Percentiles rank a stretch among this genome's conserved stretches.
These are phyloP conservation scores for Panthera uncia DNA, from an alignment of 2,113 vertebrate species.

Conservation along the genomic window DNA sequence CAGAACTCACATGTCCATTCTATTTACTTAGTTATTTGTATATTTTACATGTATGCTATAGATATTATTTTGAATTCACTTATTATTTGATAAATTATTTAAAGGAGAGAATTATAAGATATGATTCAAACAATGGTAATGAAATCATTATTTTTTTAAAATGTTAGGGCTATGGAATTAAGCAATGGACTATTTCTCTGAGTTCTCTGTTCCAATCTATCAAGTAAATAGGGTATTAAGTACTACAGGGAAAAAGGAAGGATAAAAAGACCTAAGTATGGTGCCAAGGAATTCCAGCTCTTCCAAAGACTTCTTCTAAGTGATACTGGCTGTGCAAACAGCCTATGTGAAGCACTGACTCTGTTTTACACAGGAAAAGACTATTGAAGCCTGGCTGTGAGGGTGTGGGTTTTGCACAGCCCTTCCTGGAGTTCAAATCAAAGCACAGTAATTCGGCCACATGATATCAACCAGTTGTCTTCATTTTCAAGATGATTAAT, in stretches of 20 bases:
- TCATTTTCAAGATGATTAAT: neutral
- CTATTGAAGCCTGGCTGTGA: rapidly evolving
- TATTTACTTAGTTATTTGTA: neutral
- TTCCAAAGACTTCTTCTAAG: neutral
- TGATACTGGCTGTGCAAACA: neutral
- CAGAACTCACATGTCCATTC: neutral
- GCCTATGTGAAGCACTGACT: neutral
- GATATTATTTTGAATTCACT: neutral
- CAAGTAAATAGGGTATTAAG: neutral
- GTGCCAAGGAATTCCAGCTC: neutral
- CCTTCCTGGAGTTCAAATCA: neutral
- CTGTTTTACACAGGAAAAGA: neutral
- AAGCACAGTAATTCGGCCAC: neutral
- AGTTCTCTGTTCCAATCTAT: slow-evolving; percentile 38
- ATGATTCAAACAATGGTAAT: neutral
- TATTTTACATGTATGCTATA: neutral
- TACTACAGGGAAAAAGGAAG: neutral
- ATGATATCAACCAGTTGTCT: neutral
- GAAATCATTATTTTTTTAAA: neutral
- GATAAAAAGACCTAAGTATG: neutral
- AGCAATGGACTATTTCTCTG: neutral
- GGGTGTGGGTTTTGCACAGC: neutral
- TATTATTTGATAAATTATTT: slow-evolving; percentile 5
- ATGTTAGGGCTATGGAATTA: neutral
- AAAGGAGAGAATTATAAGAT: neutral